Conservation (phyloP, 2,888 invertebrate species). For the Pherbina coryleti region DNA sequence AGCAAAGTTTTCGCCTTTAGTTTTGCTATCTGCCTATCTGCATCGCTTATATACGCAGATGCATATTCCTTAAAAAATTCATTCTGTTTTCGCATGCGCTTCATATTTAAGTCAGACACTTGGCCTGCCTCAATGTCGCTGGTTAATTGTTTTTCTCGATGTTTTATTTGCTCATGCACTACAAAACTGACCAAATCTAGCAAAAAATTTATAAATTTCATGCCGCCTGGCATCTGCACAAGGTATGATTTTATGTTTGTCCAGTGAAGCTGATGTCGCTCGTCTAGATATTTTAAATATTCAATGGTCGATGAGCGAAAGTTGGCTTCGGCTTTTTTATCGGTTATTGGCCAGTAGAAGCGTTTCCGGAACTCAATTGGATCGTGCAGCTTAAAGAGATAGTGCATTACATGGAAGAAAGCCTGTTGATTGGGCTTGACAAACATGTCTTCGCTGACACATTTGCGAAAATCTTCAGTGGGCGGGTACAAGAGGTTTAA, state of each 20-base stretch:
- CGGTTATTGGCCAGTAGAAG: constrained; percentile 68
- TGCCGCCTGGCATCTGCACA: constrained; percentile 68
- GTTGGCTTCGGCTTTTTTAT: constrained; percentile 64
- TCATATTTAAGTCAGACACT: constrained; percentile 47
- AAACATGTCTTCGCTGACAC: constrained; percentile 64
- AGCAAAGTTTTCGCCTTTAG: constrained; percentile 50
- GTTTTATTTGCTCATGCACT: constrained; percentile 60
- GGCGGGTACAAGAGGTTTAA: constrained; percentile 59
- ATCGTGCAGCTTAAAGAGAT: constrained; percentile 65
- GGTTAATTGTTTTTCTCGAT: constrained; percentile 57
- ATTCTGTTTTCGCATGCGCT: constrained; percentile 55
- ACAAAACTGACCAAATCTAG: constrained; percentile 63
- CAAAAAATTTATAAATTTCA: constrained; percentile 66
- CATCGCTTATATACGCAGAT: constrained; percentile 58
- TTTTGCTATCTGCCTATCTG: constrained; percentile 50
- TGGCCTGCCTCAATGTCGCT: constrained; percentile 41
- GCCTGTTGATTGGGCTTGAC: constrained; percentile 66
- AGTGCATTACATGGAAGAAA: constrained; percentile 67
- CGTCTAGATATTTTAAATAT: constrained; percentile 64
- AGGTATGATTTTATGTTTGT: constrained; percentile 64
- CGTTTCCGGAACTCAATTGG: constrained; percentile 65
- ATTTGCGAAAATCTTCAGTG: constrained; percentile 60
- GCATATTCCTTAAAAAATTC: constrained; percentile 58
- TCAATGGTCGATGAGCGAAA: constrained; percentile 66
- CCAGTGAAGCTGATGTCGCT: constrained; percentile 65